Percentiles rank a stretch among this genome's conserved stretches.
phyloP scores from a whole-genome alignment of 2,113 vertebrate species.

The Anoura caudifer region DNA sequence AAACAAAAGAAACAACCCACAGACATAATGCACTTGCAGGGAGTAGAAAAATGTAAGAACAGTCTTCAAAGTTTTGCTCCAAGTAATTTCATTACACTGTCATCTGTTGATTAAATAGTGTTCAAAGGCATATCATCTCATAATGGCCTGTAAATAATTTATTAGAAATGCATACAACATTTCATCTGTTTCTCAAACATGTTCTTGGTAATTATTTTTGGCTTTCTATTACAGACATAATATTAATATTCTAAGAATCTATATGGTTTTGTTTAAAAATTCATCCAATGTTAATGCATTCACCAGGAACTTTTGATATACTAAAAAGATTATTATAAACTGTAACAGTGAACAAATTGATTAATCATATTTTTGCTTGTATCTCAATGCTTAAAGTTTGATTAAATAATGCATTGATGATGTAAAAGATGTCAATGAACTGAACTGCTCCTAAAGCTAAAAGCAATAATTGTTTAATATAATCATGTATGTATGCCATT shows the following conservation, averaged over 20 bases:
- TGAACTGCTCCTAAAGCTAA: not conserved
- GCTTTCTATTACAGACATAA: not conserved
- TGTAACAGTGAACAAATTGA: not conserved
- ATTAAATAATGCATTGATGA: not conserved
- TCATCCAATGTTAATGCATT: conserved; percentile 15
- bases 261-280: conserved; percentile 48
- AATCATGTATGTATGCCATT: not conserved
- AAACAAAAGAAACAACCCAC: not conserved
- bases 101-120: conserved; percentile 53
- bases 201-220: conserved; percentile 58
- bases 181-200: conserved; percentile 58
- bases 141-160: conserved; percentile 60
- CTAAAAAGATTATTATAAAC: not conserved
- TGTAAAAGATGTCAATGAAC: not conserved
- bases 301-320: not conserved
- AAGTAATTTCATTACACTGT: conserved; percentile 45
- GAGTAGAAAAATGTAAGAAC: conserved; percentile 14
- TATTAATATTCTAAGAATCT: conserved; percentile 51
- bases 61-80: conserved; percentile 40
- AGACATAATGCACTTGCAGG: not conserved
- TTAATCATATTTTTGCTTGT: conserved; percentile 39
- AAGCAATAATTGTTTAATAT: not conserved
- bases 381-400: conserved; percentile 2
- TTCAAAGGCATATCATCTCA: conserved; percentile 30
- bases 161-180: conserved; percentile 60